Conservation (phyloP, 2,888 invertebrate genomes). For the Pycnomerus fuliginosus region DNA sequence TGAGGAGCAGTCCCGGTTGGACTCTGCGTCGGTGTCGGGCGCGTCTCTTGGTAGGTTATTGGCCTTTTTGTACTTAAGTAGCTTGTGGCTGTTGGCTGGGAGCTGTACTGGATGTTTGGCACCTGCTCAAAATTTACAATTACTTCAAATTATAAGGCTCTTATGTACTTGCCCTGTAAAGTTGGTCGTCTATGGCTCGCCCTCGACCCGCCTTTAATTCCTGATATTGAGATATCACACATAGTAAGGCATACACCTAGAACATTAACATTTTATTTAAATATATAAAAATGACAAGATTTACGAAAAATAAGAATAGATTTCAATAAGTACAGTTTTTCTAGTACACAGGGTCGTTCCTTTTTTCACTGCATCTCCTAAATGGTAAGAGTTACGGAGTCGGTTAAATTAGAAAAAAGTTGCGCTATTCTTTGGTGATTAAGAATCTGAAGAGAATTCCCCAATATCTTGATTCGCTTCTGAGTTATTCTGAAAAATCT, state of each 20-base stretch:
- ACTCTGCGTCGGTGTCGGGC: conserved; percentile 59
- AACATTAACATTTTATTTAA: conserved; percentile 32
- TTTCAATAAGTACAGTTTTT: too few species aligned
- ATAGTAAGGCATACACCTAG: conserved; percentile 78
- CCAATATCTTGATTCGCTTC: too few species aligned
- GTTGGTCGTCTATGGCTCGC: conserved; percentile 66
- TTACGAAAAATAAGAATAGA: too few species aligned
- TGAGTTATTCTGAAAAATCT: too few species aligned
- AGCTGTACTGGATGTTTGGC: conserved; percentile 57
- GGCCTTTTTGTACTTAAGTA: conserved; percentile 54
- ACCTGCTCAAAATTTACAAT: conserved; percentile 43
- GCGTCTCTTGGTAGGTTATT: conserved; percentile 56
- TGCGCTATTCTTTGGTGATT: too few species aligned
- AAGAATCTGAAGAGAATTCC: too few species aligned
- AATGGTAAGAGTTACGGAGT: too few species aligned
- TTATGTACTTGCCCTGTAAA: conserved; percentile 55
- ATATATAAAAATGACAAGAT: too few species aligned
- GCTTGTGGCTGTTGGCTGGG: conserved; percentile 58
- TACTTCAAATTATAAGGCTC: background rate
- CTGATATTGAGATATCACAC: conserved; percentile 85
- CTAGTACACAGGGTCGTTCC: too few species aligned
- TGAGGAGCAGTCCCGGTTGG: conserved; percentile 48
- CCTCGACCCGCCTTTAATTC: conserved; percentile 74
- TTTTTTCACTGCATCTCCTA: too few species aligned
- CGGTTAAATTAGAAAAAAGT: too few species aligned